Evolutionary conservation across 1,140 invertebrate genomes (phyloP), one percentile per base, ranked within the genome.

Genomic region (Apis cerana): DNA sequence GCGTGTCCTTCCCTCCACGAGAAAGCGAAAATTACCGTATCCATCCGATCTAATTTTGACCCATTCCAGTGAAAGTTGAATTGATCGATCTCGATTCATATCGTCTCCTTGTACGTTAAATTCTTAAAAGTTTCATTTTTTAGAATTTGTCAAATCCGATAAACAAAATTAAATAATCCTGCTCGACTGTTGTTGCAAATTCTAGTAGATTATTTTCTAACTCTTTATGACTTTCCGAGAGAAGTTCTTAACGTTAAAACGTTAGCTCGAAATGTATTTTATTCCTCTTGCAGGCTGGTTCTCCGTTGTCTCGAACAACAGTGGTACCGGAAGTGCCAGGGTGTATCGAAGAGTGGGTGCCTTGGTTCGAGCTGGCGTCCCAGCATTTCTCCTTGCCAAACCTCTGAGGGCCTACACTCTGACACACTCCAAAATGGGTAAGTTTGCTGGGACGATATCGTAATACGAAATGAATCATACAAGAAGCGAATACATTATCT

Each of bases 301-400:
- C 85, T 94, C 93, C 7, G 93, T 95, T 56, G 94, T 95, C n/a
- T 93, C 94, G 12, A 94, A 85, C 76, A 93, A 91, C 75, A 93
- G 90, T 59, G 92, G 92, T 62, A 91, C 92, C 82, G 93, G 93
- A 91, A 93, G 90, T 88, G 93, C 93, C 23, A 89, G 93, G 50
- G 91, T 93, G 67, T 94, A 94, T 84, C 89, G 93, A 77, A 91
- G 92, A 91, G 91, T 94, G 50, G 92, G 93, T 11, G 93, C 93
- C 10, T 84, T 94, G 68, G 93, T 94, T 52, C 90, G 90, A 67
- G 93, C 92, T n/a, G 92, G 93, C 75, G 93, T 94, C 8, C 92
- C 93, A 12, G 92, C 93, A 48, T 94, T 94, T 85, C 83, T 94
- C 65, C 89, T 94, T 11, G 92, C 92, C 0, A 94, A 93, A 88